phyloP scores from a whole-genome alignment of 2,797 vertebrate species.

The Muscicapa striata region DNA sequence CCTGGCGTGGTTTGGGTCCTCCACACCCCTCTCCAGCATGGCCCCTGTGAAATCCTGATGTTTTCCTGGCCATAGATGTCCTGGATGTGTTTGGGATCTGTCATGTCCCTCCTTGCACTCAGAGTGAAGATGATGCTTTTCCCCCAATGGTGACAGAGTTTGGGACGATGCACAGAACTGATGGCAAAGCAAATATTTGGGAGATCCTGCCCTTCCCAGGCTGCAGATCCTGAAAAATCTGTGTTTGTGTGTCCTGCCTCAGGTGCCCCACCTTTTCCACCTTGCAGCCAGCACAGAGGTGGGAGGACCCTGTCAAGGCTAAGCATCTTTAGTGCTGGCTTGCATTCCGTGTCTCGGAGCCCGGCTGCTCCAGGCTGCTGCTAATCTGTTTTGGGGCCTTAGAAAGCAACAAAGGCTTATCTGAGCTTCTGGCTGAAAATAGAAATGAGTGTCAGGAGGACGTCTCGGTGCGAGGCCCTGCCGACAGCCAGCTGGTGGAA shows the following conservation, averaged over 20 bases:
- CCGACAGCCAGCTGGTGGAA: conserved; percentile 58
- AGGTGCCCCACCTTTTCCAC: not conserved
- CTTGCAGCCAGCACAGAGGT: not conserved
- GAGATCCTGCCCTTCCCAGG: fast-evolving
- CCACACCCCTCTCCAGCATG: not conserved
- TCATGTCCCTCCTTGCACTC: not conserved
- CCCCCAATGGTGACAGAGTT: fast-evolving
- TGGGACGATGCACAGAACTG: not conserved
- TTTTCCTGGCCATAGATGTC: fast-evolving
- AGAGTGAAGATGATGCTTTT: not conserved
- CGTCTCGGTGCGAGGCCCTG: conserved; percentile 15
- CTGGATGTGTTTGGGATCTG: not conserved
- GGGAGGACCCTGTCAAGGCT: not conserved
- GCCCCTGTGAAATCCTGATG: not conserved
- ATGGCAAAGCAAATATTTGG: not conserved
- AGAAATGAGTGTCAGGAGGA: conserved; percentile 40
- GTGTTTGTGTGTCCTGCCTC: not conserved
- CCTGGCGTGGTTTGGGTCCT: not conserved
- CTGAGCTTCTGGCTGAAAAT: conserved; percentile 57
- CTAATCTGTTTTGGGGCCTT: conserved; percentile 67
- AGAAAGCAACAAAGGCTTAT: conserved; percentile 68
- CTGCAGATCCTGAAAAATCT: not conserved
- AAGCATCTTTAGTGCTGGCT: conserved; percentile 22
- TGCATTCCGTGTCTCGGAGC: not conserved
- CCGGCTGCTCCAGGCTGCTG: conserved; percentile 22